Conservation (phyloP, 2,113 vertebrate genomes). For the Capricornis sumatraensis region DNA sequence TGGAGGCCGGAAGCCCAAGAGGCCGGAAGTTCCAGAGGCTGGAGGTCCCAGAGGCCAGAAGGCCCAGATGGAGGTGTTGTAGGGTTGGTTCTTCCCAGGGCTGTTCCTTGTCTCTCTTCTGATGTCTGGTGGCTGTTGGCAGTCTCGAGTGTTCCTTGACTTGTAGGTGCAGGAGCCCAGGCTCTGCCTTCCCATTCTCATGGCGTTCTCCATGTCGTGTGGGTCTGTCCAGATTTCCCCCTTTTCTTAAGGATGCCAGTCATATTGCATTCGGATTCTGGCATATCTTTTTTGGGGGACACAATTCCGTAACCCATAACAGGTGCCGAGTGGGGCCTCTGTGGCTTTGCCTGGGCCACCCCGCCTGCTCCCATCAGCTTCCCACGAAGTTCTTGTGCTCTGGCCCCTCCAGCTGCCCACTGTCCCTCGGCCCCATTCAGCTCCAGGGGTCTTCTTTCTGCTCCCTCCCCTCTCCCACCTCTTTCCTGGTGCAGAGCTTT, state of each 20-base stretch:
- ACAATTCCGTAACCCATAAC: background rate
- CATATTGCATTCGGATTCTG: background rate
- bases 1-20: background rate
- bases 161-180: accelerated
- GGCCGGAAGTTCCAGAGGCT: background rate
- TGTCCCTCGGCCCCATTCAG: accelerated
- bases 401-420: background rate
- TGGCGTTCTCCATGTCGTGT: background rate
- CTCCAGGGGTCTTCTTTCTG: background rate
- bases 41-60: background rate
- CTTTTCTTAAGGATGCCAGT: background rate
- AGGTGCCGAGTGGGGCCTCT: background rate
- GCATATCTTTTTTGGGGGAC: background rate
- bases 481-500: background rate
- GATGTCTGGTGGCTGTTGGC: background rate
- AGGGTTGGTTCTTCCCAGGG: background rate
- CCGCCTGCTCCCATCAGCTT: background rate
- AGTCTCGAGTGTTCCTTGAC: background rate
- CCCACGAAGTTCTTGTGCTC: background rate
- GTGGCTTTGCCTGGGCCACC: background rate
- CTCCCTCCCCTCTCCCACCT: background rate
- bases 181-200: background rate
- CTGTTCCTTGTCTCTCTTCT: background rate
- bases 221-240: background rate
- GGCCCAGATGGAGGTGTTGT: background rate